phyloP scores from a whole-genome alignment of 2,113 vertebrate genomes.

The Todiramphus saurophagus region DNA sequence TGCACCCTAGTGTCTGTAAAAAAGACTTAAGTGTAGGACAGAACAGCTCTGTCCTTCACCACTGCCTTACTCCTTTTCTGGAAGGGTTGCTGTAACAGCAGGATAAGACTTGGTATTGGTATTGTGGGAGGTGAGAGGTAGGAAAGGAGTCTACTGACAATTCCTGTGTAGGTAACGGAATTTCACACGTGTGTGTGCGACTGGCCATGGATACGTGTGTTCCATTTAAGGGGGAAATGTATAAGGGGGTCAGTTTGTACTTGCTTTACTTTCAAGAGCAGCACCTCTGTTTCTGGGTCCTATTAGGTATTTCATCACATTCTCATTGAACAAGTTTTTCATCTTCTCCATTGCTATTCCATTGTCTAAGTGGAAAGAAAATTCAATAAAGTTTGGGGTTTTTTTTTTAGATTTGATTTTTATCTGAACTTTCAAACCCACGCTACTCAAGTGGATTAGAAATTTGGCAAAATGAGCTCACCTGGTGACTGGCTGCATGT shows the following conservation, averaged over 20 bases:
- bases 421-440: slow-evolving; percentile 29
- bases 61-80: background rate
- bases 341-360: background rate
- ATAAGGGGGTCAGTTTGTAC: background rate
- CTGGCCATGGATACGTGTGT: background rate
- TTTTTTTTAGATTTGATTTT: background rate
- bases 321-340: background rate
- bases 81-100: background rate
- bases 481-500: background rate
- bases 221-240: background rate
- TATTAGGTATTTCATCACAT: background rate
- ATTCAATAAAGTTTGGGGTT: background rate
- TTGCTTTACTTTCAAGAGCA: background rate
- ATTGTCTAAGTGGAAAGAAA: slow-evolving; percentile 33
- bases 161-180: rapidly evolving
- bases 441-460: background rate
- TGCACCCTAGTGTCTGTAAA: background rate
- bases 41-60: background rate
- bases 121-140: background rate
- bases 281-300: background rate
- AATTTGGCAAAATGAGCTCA: background rate
- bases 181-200: background rate
- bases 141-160: background rate
- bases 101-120: background rate
- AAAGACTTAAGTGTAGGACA: background rate